phyloP scores from a whole-genome alignment of 1,140 invertebrate species.

The Philopotamus ludificatus region DNA sequence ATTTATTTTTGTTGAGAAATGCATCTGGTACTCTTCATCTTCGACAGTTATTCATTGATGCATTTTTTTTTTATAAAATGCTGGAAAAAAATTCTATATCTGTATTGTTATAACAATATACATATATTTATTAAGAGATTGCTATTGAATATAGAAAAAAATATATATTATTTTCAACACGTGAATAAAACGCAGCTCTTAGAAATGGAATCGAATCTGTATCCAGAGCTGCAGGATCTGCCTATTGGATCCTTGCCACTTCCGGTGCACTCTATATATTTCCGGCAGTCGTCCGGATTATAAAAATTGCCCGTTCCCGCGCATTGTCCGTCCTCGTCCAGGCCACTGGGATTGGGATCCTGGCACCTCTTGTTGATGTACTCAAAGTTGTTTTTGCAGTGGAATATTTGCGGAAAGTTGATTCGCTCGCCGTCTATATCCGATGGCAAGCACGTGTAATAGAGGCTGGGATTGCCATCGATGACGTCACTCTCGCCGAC shows the following conservation, averaged over 20 bases:
- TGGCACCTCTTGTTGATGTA: constrained; percentile 17
- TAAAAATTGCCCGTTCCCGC: constrained; percentile 1
- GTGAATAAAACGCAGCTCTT: constrained; percentile 36
- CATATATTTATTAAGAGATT: no score
- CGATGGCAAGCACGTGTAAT: constrained; percentile 46
- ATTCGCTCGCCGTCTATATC: neutral
- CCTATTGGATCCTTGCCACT: neutral
- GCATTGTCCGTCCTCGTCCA: constrained; percentile 6
- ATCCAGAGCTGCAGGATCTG: neutral
- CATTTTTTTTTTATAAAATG: no score
- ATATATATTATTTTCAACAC: constrained; percentile 6
- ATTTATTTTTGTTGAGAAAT: no score
- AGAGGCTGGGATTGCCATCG: constrained; percentile 47
- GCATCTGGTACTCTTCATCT: no score
- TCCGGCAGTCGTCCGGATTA: constrained; percentile 4
- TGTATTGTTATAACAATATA: no score
- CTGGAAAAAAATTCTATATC: no score
- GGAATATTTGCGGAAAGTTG: constrained; percentile 13
- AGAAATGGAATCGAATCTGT: neutral
- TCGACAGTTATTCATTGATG: no score
- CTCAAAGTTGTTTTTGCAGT: constrained; percentile 1
- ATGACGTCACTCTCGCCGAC: constrained; percentile 45
- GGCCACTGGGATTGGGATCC: neutral
- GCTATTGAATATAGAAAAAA: no score
- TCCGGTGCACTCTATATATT: constrained; percentile 9